Evolutionary conservation across 2,797 vertebrate genomes (phyloP).

Genomic region (Anguilla anguilla): DNA sequence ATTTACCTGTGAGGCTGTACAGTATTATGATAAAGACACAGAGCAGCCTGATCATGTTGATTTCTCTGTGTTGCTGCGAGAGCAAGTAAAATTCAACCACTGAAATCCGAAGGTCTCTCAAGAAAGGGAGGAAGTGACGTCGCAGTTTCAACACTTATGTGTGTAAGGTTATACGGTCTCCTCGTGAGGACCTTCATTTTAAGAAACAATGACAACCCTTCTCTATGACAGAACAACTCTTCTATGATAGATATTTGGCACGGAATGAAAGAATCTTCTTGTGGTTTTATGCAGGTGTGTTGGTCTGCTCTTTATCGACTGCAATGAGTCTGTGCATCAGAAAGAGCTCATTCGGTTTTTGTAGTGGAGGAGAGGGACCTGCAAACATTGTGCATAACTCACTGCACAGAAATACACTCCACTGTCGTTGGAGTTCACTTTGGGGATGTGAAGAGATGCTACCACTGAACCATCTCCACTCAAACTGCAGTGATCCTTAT

Average conservation of each 20-base stretch:
- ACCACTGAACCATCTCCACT: conserved; percentile 16
- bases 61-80: not conserved
- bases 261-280: not conserved
- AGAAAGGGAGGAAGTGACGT: not conserved
- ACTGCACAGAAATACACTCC: no score
- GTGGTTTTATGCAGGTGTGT: conserved; percentile 11
- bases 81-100: not conserved
- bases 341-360: conserved; percentile 5
- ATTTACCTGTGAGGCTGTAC: not conserved
- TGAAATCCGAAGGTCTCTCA: not conserved
- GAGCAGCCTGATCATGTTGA: not conserved
- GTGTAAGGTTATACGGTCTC: not conserved
- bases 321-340: not conserved
- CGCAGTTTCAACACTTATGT: not conserved
- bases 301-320: not conserved
- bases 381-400: conserved; percentile 35
- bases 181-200: not conserved
- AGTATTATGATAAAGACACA: not conserved
- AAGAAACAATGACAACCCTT: not conserved
- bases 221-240: not conserved
- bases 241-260: not conserved
- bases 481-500: not conserved
- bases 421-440: conserved; percentile 21
- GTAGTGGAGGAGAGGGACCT: conserved; percentile 2
- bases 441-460: conserved; percentile 16